Percentiles rank a stretch among this genome's conserved stretches.
Evolutionary conservation across 2,888 invertebrate genomes (phyloP).

Genomic region (Rhingia campestris): DNA sequence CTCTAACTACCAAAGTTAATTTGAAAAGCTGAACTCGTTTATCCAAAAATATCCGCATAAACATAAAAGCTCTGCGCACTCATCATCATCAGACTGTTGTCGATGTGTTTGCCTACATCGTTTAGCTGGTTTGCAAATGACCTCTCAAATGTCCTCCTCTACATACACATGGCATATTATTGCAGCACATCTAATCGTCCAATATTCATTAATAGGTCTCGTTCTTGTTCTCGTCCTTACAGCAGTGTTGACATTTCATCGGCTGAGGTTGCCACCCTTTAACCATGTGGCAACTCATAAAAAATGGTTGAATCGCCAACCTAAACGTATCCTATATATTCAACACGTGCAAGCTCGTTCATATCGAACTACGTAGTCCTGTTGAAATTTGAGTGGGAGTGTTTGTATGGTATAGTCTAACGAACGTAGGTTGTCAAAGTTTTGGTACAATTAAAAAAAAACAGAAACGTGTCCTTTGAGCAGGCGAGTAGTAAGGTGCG

Average conservation of each 20-base stretch:
- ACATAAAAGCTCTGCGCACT: slow-evolving; percentile 17
- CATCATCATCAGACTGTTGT: too few species aligned
- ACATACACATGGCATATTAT: slow-evolving; percentile 37
- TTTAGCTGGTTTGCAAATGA: slow-evolving; percentile 46
- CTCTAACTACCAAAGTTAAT: too few species aligned
- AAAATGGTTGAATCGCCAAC: slow-evolving; percentile 8
- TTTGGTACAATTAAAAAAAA: not conserved
- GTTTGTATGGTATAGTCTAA: not conserved
- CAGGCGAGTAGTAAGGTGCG: slow-evolving; percentile 43
- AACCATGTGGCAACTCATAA: slow-evolving; percentile 3
- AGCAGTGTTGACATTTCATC: slow-evolving; percentile 30
- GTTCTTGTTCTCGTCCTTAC: slow-evolving; percentile 26
- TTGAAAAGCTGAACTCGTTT: slow-evolving; percentile 8
- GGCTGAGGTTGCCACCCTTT: not conserved
- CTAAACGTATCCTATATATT: slow-evolving; percentile 8
- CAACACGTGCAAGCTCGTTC: slow-evolving; percentile 35
- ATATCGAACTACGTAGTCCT: not conserved
- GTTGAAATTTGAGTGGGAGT: not conserved
- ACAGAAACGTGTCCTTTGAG: slow-evolving; percentile 14
- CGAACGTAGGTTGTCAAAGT: not conserved
- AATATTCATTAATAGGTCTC: slow-evolving; percentile 64
- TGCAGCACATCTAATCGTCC: slow-evolving; percentile 47
- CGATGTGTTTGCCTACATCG: slow-evolving; percentile 1
- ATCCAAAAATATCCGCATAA: slow-evolving; percentile 37
- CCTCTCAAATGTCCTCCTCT: slow-evolving; percentile 45